Evolutionary conservation across 2,113 vertebrate species (phyloP).

Genomic region (Marcusenius ussheri): DNA sequence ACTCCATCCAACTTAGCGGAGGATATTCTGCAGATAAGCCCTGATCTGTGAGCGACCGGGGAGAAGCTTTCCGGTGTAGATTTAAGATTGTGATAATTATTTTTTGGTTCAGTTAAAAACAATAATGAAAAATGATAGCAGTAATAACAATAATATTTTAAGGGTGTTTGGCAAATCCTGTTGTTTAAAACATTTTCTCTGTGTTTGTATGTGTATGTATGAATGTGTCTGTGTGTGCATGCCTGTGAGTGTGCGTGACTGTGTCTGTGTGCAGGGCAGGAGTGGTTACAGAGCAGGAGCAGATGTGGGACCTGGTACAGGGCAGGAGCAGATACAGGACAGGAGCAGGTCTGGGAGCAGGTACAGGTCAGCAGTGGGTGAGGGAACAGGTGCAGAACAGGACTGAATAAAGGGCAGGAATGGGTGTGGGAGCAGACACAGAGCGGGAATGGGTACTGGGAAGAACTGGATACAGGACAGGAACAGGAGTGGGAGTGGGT

Average conservation of each 20-base stretch:
- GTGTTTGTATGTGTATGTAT: not conserved
- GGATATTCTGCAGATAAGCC: not conserved
- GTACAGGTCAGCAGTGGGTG: not conserved
- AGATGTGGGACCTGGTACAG: not conserved
- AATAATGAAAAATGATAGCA: not conserved
- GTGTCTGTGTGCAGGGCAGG: not conserved
- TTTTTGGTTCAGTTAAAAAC: not conserved
- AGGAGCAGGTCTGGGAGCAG: not conserved
- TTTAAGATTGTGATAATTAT: not conserved
- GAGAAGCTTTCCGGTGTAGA: not conserved
- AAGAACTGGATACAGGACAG: not conserved
- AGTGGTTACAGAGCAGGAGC: not conserved
- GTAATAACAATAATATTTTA: not conserved
- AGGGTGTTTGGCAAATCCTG: not conserved
- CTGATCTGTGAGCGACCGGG: not conserved
- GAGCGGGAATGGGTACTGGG: constrained; percentile 12
- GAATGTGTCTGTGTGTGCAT: not conserved
- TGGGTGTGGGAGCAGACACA: not conserved
- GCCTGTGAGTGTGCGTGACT: too few relatives aligned
- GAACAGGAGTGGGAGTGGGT: not conserved
- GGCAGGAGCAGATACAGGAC: not conserved
- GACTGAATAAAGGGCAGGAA: not conserved
- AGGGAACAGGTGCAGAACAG: not conserved
- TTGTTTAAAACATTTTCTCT: not conserved
- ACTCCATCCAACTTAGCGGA: not conserved